These are phyloP conservation scores for Arenaria interpres DNA, from an alignment of 2,113 vertebrate genomes.

Conservation along the genomic window DNA sequence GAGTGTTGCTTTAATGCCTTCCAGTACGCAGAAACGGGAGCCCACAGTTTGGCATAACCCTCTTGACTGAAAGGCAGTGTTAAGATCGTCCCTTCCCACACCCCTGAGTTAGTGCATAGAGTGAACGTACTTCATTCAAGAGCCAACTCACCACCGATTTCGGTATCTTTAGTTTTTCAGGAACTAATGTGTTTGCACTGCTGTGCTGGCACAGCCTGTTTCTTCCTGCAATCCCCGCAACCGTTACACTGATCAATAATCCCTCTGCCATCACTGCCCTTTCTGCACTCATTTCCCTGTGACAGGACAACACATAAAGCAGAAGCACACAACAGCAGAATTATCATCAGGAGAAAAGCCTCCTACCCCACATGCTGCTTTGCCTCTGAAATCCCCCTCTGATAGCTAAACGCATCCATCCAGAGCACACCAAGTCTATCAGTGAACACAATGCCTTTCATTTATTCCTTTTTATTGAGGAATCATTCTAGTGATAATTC, in stretches of 20 bases:
- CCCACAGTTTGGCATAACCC: not conserved
- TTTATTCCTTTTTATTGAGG: not conserved
- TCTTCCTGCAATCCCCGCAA: not conserved
- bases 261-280: not conserved
- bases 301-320: not conserved
- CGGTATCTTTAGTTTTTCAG: not conserved
- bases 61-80: not conserved
- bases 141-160: not conserved
- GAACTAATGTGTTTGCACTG: not conserved
- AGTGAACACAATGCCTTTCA: not conserved
- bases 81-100: not conserved
- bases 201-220: not conserved
- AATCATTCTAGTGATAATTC: not conserved
- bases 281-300: not conserved
- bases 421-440: not conserved
- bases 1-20: not conserved
- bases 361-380: not conserved
- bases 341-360: not conserved
- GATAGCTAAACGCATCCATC: not conserved
- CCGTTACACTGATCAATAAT: not conserved
- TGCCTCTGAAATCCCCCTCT: not conserved
- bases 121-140: fast-evolving
- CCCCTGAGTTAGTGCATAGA: not conserved
- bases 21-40: not conserved
- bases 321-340: not conserved